phyloP scores from a whole-genome alignment of 2,113 vertebrate genomes.

The Planiliza haematocheilus region DNA sequence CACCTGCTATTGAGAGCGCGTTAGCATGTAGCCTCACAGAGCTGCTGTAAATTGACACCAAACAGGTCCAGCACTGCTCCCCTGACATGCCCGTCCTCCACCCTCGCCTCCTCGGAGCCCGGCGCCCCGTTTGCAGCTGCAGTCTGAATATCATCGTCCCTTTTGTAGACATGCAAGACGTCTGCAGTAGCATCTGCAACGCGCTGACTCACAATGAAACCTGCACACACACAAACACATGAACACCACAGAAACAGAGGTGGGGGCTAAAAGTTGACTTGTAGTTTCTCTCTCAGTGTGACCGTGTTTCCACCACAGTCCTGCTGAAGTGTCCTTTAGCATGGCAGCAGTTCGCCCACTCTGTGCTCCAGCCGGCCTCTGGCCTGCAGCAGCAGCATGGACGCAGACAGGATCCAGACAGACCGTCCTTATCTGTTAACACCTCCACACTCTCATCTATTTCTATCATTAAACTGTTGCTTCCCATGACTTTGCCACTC shows the following conservation, averaged over 20 bases:
- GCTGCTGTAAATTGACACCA: neutral
- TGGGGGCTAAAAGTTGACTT: slow-evolving; percentile 17
- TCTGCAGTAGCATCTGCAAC: slow-evolving; percentile 41
- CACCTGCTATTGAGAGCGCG: too few relatives aligned
- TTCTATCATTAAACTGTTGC: too few relatives aligned
- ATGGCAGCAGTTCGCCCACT: neutral
- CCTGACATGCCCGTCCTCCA: too few relatives aligned
- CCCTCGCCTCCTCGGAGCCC: too few relatives aligned
- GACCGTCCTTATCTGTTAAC: too few relatives aligned
- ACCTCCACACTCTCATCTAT: too few relatives aligned
- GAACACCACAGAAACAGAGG: slow-evolving; percentile 32
- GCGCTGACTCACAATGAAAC: slow-evolving; percentile 56
- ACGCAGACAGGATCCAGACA: neutral
- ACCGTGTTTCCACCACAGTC: slow-evolving; percentile 43
- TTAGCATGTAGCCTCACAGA: too few relatives aligned
- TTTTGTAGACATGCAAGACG: slow-evolving; percentile 4
- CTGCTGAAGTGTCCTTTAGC: slow-evolving; percentile 25
- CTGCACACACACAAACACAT: slow-evolving; percentile 1
- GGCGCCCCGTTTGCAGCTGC: neutral
- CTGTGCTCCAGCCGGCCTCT: too few relatives aligned
- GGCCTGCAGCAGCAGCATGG: neutral
- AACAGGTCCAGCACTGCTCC: too few relatives aligned
- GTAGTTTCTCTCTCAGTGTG: neutral
- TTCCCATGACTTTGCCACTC: too few relatives aligned
- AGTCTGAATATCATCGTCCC: neutral